A percentile compares a stretch with the other conserved stretches of the same genome.
Conservation (phyloP, 2,888 invertebrate species). For the Ochropleura leucogaster region DNA sequence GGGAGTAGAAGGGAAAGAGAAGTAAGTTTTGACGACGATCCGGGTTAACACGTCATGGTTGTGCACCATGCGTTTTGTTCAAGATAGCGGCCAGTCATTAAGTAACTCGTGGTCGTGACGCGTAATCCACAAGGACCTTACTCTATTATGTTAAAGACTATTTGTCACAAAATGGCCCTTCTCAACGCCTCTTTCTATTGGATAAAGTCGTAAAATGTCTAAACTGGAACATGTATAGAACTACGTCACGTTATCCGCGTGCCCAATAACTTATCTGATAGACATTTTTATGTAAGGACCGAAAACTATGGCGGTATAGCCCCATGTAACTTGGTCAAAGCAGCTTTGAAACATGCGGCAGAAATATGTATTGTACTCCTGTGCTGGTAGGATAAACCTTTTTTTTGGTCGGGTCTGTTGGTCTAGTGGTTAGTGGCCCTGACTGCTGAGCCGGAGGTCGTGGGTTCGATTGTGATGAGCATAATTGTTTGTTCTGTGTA, state of each 20-base stretch:
- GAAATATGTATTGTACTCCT: conserved; percentile 27
- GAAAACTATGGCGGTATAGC: conserved; percentile 42
- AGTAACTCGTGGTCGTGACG: no score
- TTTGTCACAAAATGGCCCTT: conserved; percentile 12
- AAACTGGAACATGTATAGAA: conserved; percentile 63
- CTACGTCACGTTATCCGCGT: conserved; percentile 57
- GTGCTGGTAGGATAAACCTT: not conserved
- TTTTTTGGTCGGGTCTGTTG: no score
- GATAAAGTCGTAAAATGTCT: conserved; percentile 52
- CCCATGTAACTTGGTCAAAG: conserved; percentile 40
- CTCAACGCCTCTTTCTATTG: not conserved
- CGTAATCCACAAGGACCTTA: no score
- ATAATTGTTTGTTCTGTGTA: no score
- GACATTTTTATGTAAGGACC: conserved; percentile 62
- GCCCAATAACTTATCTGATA: conserved; percentile 65
- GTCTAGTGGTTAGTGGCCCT: no score
- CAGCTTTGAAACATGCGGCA: conserved; percentile 39
- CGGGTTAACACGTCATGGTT: no score
- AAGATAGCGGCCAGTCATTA: no score
- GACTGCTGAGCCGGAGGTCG: no score
- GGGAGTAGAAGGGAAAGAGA: not conserved
- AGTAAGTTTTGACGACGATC: not conserved
- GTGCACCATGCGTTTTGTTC: no score
- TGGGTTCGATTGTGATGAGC: no score
- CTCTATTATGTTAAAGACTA: not conserved